Conservation (phyloP, 2,888 invertebrate species). For the Microctonus aethiopoides region DNA sequence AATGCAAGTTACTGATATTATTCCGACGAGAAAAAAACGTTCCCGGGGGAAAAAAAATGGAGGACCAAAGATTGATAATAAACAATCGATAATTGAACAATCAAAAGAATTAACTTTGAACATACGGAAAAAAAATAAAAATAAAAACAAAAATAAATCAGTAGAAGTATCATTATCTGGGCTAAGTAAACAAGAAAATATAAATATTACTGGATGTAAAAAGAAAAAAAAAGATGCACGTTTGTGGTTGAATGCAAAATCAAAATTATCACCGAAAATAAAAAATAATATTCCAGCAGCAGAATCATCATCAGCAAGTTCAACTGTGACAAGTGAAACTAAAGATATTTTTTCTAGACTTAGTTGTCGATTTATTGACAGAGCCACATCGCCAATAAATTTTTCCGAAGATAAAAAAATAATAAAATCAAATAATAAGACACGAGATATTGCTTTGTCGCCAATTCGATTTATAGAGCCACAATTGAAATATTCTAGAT, state of each 20-base stretch:
- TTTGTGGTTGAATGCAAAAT: conserved; percentile 2
- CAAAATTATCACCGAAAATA: neutral
- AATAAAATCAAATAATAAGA: neutral
- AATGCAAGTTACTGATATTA: neutral
- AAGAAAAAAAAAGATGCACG: neutral
- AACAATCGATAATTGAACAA: too few species aligned
- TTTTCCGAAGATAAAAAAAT: neutral
- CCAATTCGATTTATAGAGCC: conserved; percentile 11
- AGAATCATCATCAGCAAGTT: neutral
- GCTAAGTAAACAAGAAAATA: neutral
- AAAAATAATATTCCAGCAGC: neutral
- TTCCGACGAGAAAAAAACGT: neutral
- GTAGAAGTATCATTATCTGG: too few species aligned
- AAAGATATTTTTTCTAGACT: neutral
- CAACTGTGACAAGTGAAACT: neutral
- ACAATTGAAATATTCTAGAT: neutral
- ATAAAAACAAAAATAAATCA: neutral
- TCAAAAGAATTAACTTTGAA: neutral
- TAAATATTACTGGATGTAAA: neutral
- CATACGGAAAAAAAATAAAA: neutral
- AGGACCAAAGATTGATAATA: neutral
- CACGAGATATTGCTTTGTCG: conserved; percentile 3
- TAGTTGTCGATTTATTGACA: neutral
- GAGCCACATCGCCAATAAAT: conserved; percentile 11
- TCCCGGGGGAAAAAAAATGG: neutral